These are phyloP conservation scores for Sandelia bainsii DNA, from an alignment of 2,797 vertebrate species.

Conservation along the genomic window DNA sequence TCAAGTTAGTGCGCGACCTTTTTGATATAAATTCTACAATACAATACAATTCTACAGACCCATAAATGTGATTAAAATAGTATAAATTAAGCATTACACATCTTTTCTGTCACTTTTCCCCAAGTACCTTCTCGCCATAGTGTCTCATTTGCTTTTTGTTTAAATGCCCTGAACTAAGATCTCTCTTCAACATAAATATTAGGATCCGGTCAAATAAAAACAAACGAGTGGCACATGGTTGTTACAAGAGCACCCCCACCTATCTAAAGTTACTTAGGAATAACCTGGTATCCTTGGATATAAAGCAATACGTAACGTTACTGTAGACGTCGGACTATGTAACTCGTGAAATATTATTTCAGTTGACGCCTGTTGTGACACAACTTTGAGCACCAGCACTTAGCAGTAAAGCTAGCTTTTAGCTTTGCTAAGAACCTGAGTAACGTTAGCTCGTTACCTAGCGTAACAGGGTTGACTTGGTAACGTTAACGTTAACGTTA, in stretches of 20 bases:
- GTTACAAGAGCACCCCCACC: background rate
- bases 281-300: background rate
- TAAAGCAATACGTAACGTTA: background rate
- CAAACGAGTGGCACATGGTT: slow-evolving; percentile 76
- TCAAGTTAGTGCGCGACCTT: background rate
- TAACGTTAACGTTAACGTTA: slow-evolving; percentile 39
- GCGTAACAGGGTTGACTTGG: slow-evolving; percentile 59
- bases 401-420: slow-evolving; percentile 22
- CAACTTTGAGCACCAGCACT: background rate
- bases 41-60: background rate
- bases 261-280: slow-evolving; percentile 28
- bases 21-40: background rate
- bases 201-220: slow-evolving; percentile 63
- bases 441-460: slow-evolving; percentile 53
- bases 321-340: accelerated
- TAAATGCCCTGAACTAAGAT: background rate
- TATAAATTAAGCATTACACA: accelerated
- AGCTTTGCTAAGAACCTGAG: slow-evolving; percentile 50
- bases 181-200: slow-evolving; percentile 29
- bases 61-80: background rate
- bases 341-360: background rate
- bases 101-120: background rate
- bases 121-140: accelerated
- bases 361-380: background rate
- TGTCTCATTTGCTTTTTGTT: background rate